Conservation (phyloP, 64 coral and sea anemone species). For the Platygyra sinensis region DNA sequence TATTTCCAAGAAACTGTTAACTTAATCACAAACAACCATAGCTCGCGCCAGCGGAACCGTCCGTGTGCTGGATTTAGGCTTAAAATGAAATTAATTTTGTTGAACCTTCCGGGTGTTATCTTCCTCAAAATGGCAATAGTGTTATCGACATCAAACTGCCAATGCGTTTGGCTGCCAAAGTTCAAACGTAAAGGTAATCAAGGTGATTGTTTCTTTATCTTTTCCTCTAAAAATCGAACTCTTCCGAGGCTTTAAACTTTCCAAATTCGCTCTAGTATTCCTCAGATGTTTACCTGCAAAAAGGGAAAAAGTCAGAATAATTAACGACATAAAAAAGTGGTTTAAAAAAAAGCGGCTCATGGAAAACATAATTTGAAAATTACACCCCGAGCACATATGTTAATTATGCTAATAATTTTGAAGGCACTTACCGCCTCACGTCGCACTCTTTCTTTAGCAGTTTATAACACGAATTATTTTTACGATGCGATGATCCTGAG, state of each 20-base stretch:
- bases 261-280: background rate
- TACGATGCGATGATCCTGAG: background rate
- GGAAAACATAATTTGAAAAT: background rate
- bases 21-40: slow-evolving; percentile 15
- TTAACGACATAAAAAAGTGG: background rate
- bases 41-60: background rate
- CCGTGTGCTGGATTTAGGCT: background rate
- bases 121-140: background rate
- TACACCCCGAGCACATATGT: slow-evolving; percentile 1
- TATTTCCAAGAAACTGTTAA: background rate
- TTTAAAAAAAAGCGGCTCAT: background rate
- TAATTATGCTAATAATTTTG: slow-evolving; percentile 41
- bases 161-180: background rate
- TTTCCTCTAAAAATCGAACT: background rate
- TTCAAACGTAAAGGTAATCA: background rate
- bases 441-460: too few relatives aligned
- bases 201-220: background rate
- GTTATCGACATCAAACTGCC: background rate
- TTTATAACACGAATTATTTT: background rate
- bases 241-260: background rate
- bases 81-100: background rate
- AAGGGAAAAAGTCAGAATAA: background rate
- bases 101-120: background rate
- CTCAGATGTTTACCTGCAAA: background rate
- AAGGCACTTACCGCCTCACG: background rate